Evolutionary conservation across 2,113 vertebrate species (phyloP), one percentile per base, ranked within the genome.

Genomic region (Suricata suricatta): DNA sequence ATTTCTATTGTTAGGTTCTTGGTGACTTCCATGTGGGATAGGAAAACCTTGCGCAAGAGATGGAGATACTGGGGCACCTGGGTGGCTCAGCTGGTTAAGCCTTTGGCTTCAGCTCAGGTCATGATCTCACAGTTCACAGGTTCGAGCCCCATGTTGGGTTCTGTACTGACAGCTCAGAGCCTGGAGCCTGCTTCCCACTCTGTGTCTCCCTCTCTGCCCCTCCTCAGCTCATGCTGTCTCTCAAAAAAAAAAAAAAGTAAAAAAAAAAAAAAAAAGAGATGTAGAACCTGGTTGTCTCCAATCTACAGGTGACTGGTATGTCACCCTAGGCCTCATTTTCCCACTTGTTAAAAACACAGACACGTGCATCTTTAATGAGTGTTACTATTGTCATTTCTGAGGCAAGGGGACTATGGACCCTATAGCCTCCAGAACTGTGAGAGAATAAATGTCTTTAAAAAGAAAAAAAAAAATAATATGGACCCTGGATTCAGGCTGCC

Each of bases 281-380:
- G 27, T 77, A 63, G 69, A 69, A 3, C 13, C 25, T 54, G 0
- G 5, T 50, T 50, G 33, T 76, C 76, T 87, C 41, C 50, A 76
- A 80, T 25, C 19, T 60, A 76, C 4, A 60, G 83, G 8, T 74
- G 72, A 88, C 54, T 54, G 31, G 33, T 69, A 44, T 52, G 63
- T 17, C 69, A 82, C 31, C 44, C 41, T 41, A 41, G 63, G 33
- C 12, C 41, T 96, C 50, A 25, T 77, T 79, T 93, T 85, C 9
- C 72, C 54, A 92, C 21, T 52, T 90, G 83, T n/a, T 85, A 54
- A 54, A 91, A 76, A 84, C 71, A 92, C 38, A 91, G 92, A 83
- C 47, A 29, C 27, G 7, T 47, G 14, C 33, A 44, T 71, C 41
- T 88, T 83, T 81, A 79, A 57, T 88, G 84, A 92, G 50, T 31